Evolutionary conservation across 1,140 invertebrate genomes (phyloP), one percentile per base, ranked within the genome.

Genomic region (Pseudomyrmex gracilis): DNA sequence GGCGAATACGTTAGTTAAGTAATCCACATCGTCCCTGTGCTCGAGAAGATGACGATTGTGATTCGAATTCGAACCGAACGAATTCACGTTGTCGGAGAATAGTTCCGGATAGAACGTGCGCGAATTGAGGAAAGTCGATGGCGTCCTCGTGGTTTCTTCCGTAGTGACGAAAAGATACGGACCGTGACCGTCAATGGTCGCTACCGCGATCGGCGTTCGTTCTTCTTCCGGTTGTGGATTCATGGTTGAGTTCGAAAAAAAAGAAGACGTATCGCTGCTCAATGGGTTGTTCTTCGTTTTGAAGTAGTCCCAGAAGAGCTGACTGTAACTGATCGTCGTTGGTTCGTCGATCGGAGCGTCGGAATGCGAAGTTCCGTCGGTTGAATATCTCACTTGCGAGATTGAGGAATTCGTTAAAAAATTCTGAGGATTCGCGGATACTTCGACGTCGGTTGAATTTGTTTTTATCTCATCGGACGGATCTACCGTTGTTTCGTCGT

Each of bases 221-320:
- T 57, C 49, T 17, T 57, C 49, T 22, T 77, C 15, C 12, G 53
- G 45, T 51, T 20, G 43, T 0, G 83, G 61, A 61, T 58, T 78
- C 22, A 63, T 17, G 10, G 84, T 88, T 1, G 85, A 63, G 1
- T 4, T 57, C 4, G 10, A 34, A 34, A 34, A 34, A 34, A 34
- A 34, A 34, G 4, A 34, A 34, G 47, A 8, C 5, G 53, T 20
- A 0, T 61, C 47, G 2, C 68, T 58, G 1, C 67, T 78, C 9
- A 60, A 66, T 15, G 84, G 84, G 55, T 77, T 89, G 73, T 87
- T 80, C 51, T 70, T 83, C 13, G 89, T 71, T 58, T 89, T 90
- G 13, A 89, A 93, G 43, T 90, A 91, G 24, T 92, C 64, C 91
- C 91, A 92, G 17, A 92, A 86, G 5, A 91, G 13, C n/a, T 90